Evolutionary conservation across 2,113 vertebrate genomes (phyloP).

Genomic region (Corydoras maculifer): DNA sequence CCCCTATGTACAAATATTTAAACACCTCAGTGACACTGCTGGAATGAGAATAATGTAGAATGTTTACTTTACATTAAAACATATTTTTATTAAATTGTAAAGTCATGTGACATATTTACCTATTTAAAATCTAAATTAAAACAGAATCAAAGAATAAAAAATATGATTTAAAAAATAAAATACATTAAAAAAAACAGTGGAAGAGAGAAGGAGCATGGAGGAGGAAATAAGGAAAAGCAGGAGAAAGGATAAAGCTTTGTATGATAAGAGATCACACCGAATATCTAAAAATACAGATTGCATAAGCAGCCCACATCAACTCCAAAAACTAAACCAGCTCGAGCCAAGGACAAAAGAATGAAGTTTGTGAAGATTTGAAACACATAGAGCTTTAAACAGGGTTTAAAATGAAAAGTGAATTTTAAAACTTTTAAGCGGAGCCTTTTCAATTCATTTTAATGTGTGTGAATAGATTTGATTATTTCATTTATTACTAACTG

Average conservation of each 20-base stretch:
- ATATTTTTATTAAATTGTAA: too few species aligned
- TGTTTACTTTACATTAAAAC: too few species aligned
- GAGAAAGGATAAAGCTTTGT: constrained; percentile 5
- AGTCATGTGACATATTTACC: too few species aligned
- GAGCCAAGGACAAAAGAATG: background rate
- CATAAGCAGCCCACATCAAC: constrained; percentile 24
- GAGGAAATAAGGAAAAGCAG: background rate
- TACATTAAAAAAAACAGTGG: constrained; percentile 3
- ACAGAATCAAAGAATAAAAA: background rate
- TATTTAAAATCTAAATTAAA: too few species aligned
- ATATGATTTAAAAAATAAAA: background rate
- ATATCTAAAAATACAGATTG: constrained; percentile 29
- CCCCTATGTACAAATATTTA: too few species aligned
- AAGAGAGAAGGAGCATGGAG: background rate
- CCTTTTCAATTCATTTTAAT: too few species aligned
- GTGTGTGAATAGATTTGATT: too few species aligned
- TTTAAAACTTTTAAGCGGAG: too few species aligned
- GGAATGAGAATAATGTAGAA: too few species aligned
- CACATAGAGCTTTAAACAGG: background rate
- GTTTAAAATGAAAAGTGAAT: too few species aligned
- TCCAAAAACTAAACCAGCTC: background rate
- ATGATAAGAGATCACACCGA: constrained; percentile 6
- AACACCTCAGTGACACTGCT: too few species aligned
- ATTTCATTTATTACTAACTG: too few species aligned
- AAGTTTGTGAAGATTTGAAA: background rate